These are phyloP conservation scores for Nephrotoma flavescens DNA, from an alignment of 2,888 invertebrate genomes.

Conservation along the genomic window DNA sequence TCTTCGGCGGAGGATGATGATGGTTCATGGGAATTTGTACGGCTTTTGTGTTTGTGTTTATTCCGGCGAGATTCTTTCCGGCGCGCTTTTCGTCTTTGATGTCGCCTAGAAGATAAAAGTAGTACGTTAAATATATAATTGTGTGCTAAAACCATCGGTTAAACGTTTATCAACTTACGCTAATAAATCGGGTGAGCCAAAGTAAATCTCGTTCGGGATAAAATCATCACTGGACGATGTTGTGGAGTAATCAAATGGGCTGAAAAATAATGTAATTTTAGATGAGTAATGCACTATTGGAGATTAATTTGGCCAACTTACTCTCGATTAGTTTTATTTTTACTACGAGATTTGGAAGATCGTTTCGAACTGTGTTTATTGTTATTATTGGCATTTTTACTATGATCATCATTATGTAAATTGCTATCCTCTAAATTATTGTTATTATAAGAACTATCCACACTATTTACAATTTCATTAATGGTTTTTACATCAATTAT, in stretches of 20 bases:
- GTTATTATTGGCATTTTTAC: not conserved
- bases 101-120: not conserved
- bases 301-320: not conserved
- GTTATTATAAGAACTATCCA: not conserved
- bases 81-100: not conserved
- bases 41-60: not conserved
- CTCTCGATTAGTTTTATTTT: not conserved
- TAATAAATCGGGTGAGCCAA: constrained; percentile 14
- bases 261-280: not conserved
- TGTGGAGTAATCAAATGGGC: constrained; percentile 6
- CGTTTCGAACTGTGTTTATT: not conserved
- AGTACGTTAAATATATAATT: too few relatives aligned
- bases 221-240: constrained; percentile 13
- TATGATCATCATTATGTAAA: not conserved
- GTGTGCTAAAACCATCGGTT: not conserved
- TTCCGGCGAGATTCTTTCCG: not conserved
- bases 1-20: not conserved
- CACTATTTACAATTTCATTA: not conserved
- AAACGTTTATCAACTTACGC: not conserved
- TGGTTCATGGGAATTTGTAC: not conserved
- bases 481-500: not conserved
- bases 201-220: constrained; percentile 15
- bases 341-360: not conserved
- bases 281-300: not conserved
- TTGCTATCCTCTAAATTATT: not conserved